These are phyloP conservation scores for Epistrophella euchroma DNA, from an alignment of 2,888 invertebrate genomes.

Conservation along the genomic window DNA sequence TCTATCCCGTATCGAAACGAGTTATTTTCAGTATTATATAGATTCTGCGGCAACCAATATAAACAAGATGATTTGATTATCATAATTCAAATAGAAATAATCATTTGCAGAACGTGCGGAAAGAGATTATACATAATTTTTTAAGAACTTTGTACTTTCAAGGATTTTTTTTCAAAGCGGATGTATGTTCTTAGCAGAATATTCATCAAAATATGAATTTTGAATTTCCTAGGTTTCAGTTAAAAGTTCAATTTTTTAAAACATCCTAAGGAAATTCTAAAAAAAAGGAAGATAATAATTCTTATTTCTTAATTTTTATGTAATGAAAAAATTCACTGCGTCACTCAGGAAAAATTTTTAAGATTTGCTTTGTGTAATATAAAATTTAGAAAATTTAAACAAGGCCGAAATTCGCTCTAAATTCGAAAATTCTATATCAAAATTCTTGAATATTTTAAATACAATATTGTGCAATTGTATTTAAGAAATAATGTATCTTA, in stretches of 20 bases:
- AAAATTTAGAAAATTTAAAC: no score
- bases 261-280: no score
- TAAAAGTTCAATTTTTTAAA: background rate
- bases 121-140: background rate
- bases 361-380: no score
- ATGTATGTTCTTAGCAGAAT: conserved; percentile 3
- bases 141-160: conserved; percentile 7
- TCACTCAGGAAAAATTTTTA: no score
- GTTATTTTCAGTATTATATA: background rate
- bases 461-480: no score
- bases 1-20: background rate
- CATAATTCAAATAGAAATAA: conserved; percentile 1
- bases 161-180: conserved; percentile 7
- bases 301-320: no score
- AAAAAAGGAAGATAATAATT: no score
- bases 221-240: background rate
- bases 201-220: background rate
- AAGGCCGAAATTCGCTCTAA: no score
- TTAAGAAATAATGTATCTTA: no score
- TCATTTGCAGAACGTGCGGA: background rate
- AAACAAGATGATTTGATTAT: conserved; percentile 13
- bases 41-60: conserved; percentile 6
- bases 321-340: no score
- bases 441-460: no score
- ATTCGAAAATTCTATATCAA: no score